These are phyloP conservation scores for Sisyra terminalis DNA, from an alignment of 2,888 invertebrate species.

Conservation along the genomic window DNA sequence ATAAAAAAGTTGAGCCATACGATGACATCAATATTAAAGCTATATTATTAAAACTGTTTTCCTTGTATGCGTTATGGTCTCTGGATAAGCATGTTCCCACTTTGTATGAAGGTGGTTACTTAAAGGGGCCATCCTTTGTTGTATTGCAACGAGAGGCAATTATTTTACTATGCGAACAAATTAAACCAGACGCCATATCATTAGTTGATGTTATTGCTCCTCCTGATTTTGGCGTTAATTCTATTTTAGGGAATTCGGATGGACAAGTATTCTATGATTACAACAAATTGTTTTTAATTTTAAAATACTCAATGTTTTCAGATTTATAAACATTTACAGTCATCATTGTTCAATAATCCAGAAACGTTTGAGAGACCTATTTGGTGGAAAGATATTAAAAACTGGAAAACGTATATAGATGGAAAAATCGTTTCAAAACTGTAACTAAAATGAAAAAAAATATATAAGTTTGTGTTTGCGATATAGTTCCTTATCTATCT, in stretches of 20 bases:
- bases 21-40: constrained; percentile 30
- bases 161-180: constrained; percentile 37
- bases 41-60: constrained; percentile 41
- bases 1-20: constrained; percentile 26
- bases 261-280: constrained; percentile 59
- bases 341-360: constrained; percentile 42
- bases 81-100: constrained; percentile 62
- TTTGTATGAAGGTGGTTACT: constrained; percentile 52
- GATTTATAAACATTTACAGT: constrained; percentile 60
- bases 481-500: no score
- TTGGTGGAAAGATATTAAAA: constrained; percentile 59
- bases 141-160: constrained; percentile 49
- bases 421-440: no score
- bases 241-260: constrained; percentile 70
- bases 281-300: no score
- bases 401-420: no score
- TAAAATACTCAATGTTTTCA: no score
- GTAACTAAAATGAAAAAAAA: no score
- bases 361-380: constrained; percentile 45
- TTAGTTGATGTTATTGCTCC: constrained; percentile 74
- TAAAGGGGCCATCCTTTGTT: constrained; percentile 34
- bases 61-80: constrained; percentile 48
- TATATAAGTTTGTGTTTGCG: no score
- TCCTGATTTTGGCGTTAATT: constrained; percentile 72
- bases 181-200: constrained; percentile 58